Conservation (phyloP, 2,797 vertebrate species). For the Chelon auratus region DNA sequence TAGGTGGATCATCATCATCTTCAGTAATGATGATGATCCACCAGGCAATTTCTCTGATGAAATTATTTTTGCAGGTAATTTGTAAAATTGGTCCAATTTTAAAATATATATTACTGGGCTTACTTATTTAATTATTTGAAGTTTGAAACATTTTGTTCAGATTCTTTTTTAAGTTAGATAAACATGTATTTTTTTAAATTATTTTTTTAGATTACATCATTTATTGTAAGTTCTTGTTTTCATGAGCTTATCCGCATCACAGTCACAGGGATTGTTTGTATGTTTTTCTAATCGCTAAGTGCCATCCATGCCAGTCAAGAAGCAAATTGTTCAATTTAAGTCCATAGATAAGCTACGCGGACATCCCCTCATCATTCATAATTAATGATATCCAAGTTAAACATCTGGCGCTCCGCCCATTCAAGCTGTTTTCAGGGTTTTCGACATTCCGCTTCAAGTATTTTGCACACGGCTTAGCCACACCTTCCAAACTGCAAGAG, state of each 20-base stretch:
- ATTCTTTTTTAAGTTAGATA: too few species aligned
- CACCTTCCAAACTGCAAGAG: slow-evolving; percentile 52
- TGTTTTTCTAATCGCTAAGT: slow-evolving; percentile 37
- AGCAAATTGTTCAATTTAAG: slow-evolving; percentile 38
- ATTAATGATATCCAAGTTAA: slow-evolving; percentile 48
- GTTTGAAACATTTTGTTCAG: too few species aligned
- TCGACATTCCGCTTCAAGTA: slow-evolving; percentile 49
- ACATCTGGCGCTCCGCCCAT: slow-evolving; percentile 64
- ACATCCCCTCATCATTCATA: slow-evolving; percentile 57
- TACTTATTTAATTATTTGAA: too few species aligned
- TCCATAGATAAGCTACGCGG: slow-evolving; percentile 30
- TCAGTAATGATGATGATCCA: background rate
- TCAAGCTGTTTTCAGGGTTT: slow-evolving; percentile 60
- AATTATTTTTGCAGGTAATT: background rate
- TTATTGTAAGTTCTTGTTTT: too few species aligned
- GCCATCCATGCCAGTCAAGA: slow-evolving; percentile 16
- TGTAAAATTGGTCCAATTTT: background rate
- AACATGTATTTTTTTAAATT: too few species aligned
- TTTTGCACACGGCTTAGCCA: slow-evolving; percentile 26
- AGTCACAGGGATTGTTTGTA: slow-evolving; percentile 4
- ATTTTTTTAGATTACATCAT: too few species aligned
- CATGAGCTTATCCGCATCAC: background rate
- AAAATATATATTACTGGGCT: background rate
- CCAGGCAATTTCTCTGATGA: slow-evolving; percentile 1
- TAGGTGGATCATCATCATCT: slow-evolving; percentile 7